Evolutionary conservation across 2,797 vertebrate species (phyloP), one percentile per base, ranked within the genome.

Genomic region (Spinibarbus caldwelli): DNA sequence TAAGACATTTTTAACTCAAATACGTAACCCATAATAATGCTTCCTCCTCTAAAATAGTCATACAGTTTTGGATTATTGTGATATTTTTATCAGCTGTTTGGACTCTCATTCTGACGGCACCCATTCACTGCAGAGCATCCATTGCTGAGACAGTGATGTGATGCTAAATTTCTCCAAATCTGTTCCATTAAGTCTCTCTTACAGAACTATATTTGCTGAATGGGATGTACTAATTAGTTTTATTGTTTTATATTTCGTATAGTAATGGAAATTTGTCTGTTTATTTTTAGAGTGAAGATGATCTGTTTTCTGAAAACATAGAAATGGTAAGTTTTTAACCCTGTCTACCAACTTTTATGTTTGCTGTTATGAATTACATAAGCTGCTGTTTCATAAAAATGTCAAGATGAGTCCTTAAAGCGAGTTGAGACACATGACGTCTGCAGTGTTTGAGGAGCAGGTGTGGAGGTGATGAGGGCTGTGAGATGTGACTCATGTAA

Each of bases 211-310:
- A n/a, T n/a, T 34, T 23, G 66, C 70, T 47, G 70, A 29, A 19
- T 4, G 12, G 9, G 9, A 31, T 12, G 5, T 9, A 31, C 3
- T 41, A 5, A n/a, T 34, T 2, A 0, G 75, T 81, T 89, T 17
- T 78, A 49, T 47, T 52, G 21, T 26, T 86, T 68, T 0, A 80
- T 66, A 68, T n/a, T 17, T 59, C 91, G 88, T 89, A 90, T 87
- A 82, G 88, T 90, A 82, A 93, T 62, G 7, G n/a, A n/a, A 38
- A 31, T 17, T 26, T 26, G 1, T 31, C 2, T 31, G 31, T 41
- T 14, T 29, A 41, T 59, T 75, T 72, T 54, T 29, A 87, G 88
- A 78, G 70, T 86, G 86, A 87, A 80, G 88, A 85, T 3, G 85
- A 89, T 10, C 10, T 77, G 6, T 45, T 66, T 21, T 75, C 66